phyloP scores from a whole-genome alignment of 1,140 invertebrate species.

The Plodia interpunctella region DNA sequence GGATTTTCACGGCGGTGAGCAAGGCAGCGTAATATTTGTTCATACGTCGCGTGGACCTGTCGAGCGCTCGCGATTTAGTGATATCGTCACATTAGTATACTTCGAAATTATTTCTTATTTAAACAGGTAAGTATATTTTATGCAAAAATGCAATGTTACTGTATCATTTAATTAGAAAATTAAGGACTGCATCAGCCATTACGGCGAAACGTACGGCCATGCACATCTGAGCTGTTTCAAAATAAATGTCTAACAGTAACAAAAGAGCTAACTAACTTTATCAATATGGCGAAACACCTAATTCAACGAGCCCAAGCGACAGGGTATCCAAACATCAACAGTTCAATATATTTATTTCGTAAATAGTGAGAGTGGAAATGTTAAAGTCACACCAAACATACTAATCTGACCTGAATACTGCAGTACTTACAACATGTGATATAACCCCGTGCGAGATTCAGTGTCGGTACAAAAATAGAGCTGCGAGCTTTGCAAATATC shows the following conservation, averaged over 20 bases:
- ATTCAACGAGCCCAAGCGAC: neutral
- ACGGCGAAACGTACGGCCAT: too few relatives aligned
- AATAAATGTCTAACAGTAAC: too few relatives aligned
- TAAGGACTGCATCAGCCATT: too few relatives aligned
- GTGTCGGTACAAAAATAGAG: constrained; percentile 57
- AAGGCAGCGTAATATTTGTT: too few relatives aligned
- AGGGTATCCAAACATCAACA: neutral
- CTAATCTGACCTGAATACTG: constrained; percentile 13
- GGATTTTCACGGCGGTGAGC: too few relatives aligned
- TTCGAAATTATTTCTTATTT: neutral
- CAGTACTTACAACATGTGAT: constrained; percentile 17
- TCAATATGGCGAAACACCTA: too few relatives aligned
- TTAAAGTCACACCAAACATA: neutral
- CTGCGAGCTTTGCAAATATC: constrained; percentile 33
- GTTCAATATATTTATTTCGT: neutral
- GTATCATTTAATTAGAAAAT: too few relatives aligned
- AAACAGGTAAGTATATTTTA: too few relatives aligned
- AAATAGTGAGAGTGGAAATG: neutral
- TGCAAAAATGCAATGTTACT: too few relatives aligned
- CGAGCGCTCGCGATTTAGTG: constrained; percentile 1
- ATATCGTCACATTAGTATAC: neutral
- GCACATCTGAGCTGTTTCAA: too few relatives aligned
- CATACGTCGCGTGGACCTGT: neutral
- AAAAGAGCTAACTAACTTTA: neutral
- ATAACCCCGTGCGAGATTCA: constrained; percentile 31